Evolutionary conservation across 2,797 vertebrate species (phyloP).

Genomic region (Pempheris klunzingeri): DNA sequence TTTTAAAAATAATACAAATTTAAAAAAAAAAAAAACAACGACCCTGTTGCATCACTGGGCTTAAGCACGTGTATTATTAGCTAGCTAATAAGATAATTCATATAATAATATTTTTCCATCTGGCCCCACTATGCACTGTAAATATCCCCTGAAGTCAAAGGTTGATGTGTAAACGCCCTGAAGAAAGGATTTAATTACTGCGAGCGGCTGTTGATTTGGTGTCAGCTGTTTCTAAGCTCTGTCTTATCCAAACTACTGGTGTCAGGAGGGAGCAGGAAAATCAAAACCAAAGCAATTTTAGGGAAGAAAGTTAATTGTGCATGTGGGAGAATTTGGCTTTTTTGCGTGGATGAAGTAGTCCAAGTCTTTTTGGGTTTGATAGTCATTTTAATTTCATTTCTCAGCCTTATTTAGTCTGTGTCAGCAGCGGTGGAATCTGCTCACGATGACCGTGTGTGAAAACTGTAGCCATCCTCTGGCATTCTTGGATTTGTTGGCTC

Average conservation of each 20-base stretch:
- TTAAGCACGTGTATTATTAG: conserved; percentile 66
- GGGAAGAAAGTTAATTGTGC: conserved; percentile 59
- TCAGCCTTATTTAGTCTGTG: conserved; percentile 2
- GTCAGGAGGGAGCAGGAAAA: conserved; percentile 62
- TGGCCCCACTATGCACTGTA: conserved; percentile 48
- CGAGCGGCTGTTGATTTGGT: conserved; percentile 65
- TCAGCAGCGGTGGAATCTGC: conserved; percentile 8
- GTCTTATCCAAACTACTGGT: conserved; percentile 49
- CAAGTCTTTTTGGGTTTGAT: conserved; percentile 37
- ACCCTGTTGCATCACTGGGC: conserved; percentile 63
- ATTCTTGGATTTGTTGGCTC: conserved; percentile 48
- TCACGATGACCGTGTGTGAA: conserved; percentile 11
- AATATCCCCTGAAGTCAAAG: conserved; percentile 71
- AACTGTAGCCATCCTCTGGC: not conserved
- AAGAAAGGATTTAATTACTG: conserved; percentile 80
- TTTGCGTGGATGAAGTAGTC: conserved; percentile 35
- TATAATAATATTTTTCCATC: conserved; percentile 28
- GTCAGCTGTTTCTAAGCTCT: conserved; percentile 76
- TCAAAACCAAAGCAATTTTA: conserved; percentile 62
- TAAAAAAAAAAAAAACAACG: conserved; percentile 32
- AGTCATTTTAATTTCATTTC: conserved; percentile 36
- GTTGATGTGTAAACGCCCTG: conserved; percentile 83
- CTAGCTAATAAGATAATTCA: conserved; percentile 70
- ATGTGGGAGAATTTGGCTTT: conserved; percentile 53
- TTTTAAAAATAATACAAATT: conserved; percentile 59